Evolutionary conservation across 2,888 invertebrate species (phyloP).

Genomic region (Macropis europaea): DNA sequence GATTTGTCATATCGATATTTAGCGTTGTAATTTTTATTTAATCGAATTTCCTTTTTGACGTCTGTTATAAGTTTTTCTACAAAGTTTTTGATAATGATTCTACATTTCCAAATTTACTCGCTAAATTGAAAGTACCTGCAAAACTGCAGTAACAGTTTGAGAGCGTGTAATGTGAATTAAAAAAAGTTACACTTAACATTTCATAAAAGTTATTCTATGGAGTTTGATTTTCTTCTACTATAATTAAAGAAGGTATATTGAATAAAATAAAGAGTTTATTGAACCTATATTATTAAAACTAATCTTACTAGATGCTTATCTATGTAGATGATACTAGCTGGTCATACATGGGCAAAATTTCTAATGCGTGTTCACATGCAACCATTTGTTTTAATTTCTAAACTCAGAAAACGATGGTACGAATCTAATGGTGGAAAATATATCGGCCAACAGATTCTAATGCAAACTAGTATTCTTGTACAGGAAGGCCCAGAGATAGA

Average conservation of each 20-base stretch:
- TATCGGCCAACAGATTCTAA: conserved; percentile 36
- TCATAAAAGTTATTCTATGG: background rate
- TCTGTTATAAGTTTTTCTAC: conserved; percentile 15
- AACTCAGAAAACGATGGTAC: conserved; percentile 52
- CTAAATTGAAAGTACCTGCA: conserved; percentile 31
- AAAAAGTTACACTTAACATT: background rate
- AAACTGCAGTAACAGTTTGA: background rate
- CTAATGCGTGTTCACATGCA: conserved; percentile 21
- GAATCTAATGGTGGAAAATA: conserved; percentile 33
- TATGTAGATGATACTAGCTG: conserved; percentile 50
- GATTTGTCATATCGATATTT: conserved; percentile 37
- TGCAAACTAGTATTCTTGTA: conserved; percentile 81
- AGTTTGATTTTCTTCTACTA: background rate
- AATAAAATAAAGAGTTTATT: background rate
- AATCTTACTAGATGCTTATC: conserved; percentile 22
- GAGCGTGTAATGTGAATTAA: background rate
- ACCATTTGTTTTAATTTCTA: conserved; percentile 10
- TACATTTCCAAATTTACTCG: background rate
- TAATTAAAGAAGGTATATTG: conserved; percentile 24
- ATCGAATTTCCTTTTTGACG: conserved; percentile 3
- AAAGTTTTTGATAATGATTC: conserved; percentile 8
- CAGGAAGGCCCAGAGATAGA: conserved; percentile 86
- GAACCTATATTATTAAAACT: background rate
- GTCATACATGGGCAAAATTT: conserved; percentile 36
- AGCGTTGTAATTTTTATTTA: background rate